Evolutionary conservation across 2,113 vertebrate species (phyloP), one percentile per base, ranked within the genome.

Genomic region (Oxyura jamaicensis): DNA sequence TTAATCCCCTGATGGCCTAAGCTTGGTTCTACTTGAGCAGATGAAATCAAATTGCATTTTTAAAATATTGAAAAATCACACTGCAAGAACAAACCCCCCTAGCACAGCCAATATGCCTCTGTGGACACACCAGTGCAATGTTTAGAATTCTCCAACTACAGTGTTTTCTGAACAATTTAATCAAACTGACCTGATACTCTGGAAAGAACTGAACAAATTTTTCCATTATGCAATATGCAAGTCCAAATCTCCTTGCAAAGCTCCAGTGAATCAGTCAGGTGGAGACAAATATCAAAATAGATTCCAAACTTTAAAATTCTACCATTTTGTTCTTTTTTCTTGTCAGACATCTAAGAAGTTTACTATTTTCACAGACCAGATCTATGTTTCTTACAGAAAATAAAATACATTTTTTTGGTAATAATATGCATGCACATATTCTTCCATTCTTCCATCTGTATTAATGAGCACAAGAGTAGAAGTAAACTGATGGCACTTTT

Each of bases 81-180:
- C 7, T 22, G 6, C 19, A 76, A 88, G 35, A 88, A 71, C 18
- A 52, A 81, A 65, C 5, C 33, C 66, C 25, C 53, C 26, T 29
- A 58, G 83, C 48, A 81, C 14, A 81, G 60, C 48, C 42, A 35
- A 28, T 48, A 36, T 3, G 52, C 19, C 28, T 63, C 60, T 75
- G 28, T 46, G 29, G 39, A 83, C 52, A 72, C 33, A 81, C 13
- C 20, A 78, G 52, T 11, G n/a, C 84, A 78, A 82, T 23, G 14
- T 8, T 65, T 18, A 53, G 44, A 92, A 72, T 41, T 80, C 53
- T 62, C 39, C 71, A 92, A 41, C 39, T 36, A 72, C 46, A 62
- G 23, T 48, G 58, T 88, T 66, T 91, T 75, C 77, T 89, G 62
- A 78, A 65, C 53, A 91, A 84, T 84, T 84, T 75, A 75, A 68